phyloP scores from a whole-genome alignment of 2,888 invertebrate species.

The Drosophila suboccidentalis region DNA sequence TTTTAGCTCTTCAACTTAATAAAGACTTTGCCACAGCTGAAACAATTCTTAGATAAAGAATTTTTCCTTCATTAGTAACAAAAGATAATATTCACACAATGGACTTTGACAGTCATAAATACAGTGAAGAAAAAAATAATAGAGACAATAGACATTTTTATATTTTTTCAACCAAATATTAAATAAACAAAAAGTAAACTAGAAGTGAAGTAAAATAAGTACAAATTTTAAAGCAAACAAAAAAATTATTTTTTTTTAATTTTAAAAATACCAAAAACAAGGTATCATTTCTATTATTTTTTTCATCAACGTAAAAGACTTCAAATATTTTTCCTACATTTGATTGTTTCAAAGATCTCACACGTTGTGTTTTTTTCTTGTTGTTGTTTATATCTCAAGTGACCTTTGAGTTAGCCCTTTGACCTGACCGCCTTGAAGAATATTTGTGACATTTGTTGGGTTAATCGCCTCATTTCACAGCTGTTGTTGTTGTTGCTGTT shows the following conservation, averaged over 20 bases:
- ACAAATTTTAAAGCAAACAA: too few relatives aligned
- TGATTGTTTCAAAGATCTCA: conserved; percentile 2
- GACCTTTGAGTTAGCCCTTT: conserved; percentile 15
- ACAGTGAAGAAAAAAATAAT: background rate
- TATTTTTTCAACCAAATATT: too few relatives aligned
- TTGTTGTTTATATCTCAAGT: conserved; percentile 3
- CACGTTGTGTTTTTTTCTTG: conserved; percentile 6
- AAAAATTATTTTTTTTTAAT: too few relatives aligned
- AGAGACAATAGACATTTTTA: too few relatives aligned
- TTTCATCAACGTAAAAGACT: background rate
- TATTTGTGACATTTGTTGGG: conserved; percentile 18
- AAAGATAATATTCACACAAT: background rate
- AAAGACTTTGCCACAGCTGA: background rate
- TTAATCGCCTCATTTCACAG: conserved; percentile 9
- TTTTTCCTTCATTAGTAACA: background rate
- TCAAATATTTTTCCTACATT: background rate
- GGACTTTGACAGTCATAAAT: background rate
- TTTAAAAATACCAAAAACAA: background rate
- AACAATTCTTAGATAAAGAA: background rate
- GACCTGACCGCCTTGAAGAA: conserved; percentile 11
- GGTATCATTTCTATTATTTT: background rate
- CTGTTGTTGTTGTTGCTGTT: conserved; percentile 18
- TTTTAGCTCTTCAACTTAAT: background rate
- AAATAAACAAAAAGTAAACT: too few relatives aligned
- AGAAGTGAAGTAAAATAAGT: too few relatives aligned